Base-by-base conservation (phyloP, 2,113 vertebrate genomes). In the Oryzias woworae region DNA sequence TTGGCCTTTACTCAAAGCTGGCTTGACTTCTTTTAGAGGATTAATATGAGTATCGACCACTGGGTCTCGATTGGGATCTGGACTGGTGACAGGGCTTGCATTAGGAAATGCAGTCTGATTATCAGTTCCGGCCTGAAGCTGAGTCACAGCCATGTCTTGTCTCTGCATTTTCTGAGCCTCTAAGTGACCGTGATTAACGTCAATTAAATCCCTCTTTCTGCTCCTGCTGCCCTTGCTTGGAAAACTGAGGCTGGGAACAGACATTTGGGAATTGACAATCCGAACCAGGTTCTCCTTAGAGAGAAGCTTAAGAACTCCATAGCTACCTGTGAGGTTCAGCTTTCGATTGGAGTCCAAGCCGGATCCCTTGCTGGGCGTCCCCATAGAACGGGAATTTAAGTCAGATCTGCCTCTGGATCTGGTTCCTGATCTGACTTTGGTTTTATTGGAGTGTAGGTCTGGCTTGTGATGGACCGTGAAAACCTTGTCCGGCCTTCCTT, bases 231-330 rank as follows among this genome's bases (percentile, higher is more conserved):
- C 87, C 83, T 91, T 90, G 73, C 81, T 86, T 2, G 79, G 83
- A 62, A 90, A 86, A 78, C 62, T 87, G 45, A 90, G 56, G 59
- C 83, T 78, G 1, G 84, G 81, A 71, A 84, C 62, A 5, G 63
- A 88, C 76, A 92, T 90, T 75, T 91, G 89, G 62, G 91, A 91
- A 84, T 92, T 92, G 53, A 91, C 87, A 26, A 92, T 91, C 69
- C 90, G 75, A 16, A 92, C 89, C 2, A 92, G 81, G 81, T 86
- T 92, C 15, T 92, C 90, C 62, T 93, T 91, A 0, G 90, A 92
- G 64, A 91, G 85, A 55, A 91, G 79, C 72, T 91, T 91, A 52
- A 92, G 71, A 12, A 92, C 83, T 5, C 84, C 90, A 2, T 85
- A 88, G 63, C 84, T 89, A 31, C 88, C 88, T 0, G 90, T 92